Conservation (phyloP, 2,113 vertebrate genomes). For the Erythrolamprus reginae region DNA sequence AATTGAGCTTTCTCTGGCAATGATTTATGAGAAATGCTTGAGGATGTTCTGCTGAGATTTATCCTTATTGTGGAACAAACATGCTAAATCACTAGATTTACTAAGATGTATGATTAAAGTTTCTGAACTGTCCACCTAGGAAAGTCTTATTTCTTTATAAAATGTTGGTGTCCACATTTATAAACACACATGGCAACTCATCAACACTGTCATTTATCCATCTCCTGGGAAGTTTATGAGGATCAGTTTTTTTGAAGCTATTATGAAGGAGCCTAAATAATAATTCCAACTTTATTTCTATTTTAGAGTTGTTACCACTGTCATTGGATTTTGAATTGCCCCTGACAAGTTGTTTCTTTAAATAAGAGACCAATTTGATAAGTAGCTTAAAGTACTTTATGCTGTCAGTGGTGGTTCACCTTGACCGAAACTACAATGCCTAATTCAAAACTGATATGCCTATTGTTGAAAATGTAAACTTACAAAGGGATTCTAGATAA, state of each 20-base stretch:
- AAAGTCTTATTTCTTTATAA: constrained; percentile 9
- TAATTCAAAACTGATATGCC: neutral
- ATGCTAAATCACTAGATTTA: constrained; percentile 17
- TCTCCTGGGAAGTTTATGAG: neutral
- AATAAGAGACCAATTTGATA: neutral
- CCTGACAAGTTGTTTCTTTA: neutral
- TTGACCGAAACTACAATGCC: neutral
- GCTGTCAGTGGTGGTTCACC: neutral
- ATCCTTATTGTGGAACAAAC: constrained; percentile 10
- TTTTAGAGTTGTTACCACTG: neutral
- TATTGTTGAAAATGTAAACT: neutral
- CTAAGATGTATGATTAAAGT: constrained; percentile 10
- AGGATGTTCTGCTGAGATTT: constrained; percentile 8
- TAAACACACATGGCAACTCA: neutral
- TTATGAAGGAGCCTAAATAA: neutral
- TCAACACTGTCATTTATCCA: neutral
- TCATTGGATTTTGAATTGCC: constrained; percentile 10
- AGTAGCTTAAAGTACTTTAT: neutral
- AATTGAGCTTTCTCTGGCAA: constrained; percentile 8
- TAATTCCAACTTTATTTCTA: neutral
- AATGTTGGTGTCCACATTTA: neutral
- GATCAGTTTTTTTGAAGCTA: neutral
- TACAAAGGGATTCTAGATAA: neutral
- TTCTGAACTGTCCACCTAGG: neutral
- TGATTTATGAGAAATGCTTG: constrained; percentile 40